These are phyloP conservation scores for Drosophila subquinaria DNA, from an alignment of 2,888 invertebrate genomes.

Conservation along the genomic window DNA sequence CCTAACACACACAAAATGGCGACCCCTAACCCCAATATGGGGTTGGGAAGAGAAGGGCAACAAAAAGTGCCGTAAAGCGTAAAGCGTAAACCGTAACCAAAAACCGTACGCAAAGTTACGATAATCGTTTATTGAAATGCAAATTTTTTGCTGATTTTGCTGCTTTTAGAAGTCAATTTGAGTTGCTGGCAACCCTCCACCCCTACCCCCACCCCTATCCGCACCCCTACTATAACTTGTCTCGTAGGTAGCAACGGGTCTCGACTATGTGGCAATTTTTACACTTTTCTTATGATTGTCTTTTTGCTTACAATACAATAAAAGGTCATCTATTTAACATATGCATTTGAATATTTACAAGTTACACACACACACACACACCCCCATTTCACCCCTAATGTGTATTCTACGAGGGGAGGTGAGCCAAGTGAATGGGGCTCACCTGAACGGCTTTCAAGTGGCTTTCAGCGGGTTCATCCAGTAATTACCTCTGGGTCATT, in stretches of 20 bases:
- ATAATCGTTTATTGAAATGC: constrained; percentile 85
- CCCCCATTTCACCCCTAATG: background rate
- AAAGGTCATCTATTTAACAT: constrained; percentile 66
- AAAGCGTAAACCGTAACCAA: constrained; percentile 75
- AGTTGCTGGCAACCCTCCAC: constrained; percentile 33
- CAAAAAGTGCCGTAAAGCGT: constrained; percentile 20
- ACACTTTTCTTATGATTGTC: constrained; percentile 70
- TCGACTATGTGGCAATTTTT: constrained; percentile 61
- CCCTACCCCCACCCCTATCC: background rate
- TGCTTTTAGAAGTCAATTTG: constrained; percentile 83
- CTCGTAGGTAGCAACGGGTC: constrained; percentile 11
- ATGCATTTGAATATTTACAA: constrained; percentile 66
- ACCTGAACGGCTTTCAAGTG: constrained; percentile 10
- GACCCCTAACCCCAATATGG: constrained; percentile 42
- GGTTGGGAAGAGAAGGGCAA: background rate
- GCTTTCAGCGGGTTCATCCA: constrained; percentile 15
- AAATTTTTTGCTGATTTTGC: constrained; percentile 85
- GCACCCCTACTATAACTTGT: background rate
- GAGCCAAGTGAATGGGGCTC: constrained; percentile 16
- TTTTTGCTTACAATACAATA: constrained; percentile 61
- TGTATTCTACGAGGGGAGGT: background rate
- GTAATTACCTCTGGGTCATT: constrained; percentile 49
- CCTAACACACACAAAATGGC: constrained; percentile 44
- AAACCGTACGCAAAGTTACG: constrained; percentile 80
- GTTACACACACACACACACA: background rate